Evolutionary conservation across 2,113 vertebrate genomes (phyloP).

Genomic region (Formicarius rufipectus): DNA sequence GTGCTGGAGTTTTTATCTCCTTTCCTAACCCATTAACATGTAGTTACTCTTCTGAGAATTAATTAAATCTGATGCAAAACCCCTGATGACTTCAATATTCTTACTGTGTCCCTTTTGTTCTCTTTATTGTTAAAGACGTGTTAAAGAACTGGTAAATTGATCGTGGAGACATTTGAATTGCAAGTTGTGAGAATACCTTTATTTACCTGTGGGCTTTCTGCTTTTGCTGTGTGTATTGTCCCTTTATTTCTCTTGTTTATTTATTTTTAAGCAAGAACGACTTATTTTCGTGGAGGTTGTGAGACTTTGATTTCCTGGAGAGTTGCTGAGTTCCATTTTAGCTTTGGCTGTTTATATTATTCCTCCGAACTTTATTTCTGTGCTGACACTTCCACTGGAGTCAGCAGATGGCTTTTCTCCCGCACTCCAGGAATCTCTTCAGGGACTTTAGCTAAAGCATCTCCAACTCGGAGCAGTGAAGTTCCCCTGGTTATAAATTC

Average conservation of each 20-base stretch:
- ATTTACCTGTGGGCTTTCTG: neutral
- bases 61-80: neutral
- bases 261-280: neutral
- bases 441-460: neutral
- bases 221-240: neutral
- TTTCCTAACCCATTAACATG: neutral
- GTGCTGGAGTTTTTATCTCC: neutral
- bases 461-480: neutral
- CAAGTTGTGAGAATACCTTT: neutral
- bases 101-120: neutral
- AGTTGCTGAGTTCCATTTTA: neutral
- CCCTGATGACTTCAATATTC: neutral
- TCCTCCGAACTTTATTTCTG: conserved; percentile 28
- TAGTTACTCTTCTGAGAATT: neutral
- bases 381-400: neutral
- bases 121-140: neutral
- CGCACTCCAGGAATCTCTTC: conserved; percentile 2
- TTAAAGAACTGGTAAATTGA: neutral
- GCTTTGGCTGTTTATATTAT: neutral
- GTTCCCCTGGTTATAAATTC: neutral
- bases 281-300: neutral
- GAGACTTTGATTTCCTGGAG: neutral
- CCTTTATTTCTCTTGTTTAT: neutral
- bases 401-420: conserved; percentile 45
- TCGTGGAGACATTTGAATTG: neutral